Evolutionary conservation across 2,113 vertebrate species (phyloP).

Genomic region (Leucoraja erinaceus): DNA sequence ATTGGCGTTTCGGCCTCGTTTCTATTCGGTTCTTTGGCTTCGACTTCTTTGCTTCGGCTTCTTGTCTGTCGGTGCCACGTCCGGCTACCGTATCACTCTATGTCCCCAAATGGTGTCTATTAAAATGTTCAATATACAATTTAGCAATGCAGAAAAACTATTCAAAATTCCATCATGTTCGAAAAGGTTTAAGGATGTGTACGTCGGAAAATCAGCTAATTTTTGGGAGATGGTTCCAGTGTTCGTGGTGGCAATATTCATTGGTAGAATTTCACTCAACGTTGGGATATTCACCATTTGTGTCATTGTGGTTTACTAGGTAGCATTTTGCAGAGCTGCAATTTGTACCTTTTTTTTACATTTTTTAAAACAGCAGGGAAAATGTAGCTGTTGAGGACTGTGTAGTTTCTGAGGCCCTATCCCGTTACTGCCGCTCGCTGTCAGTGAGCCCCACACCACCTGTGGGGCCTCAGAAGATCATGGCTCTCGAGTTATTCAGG

Average conservation of each 20-base stretch:
- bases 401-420: not conserved
- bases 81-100: no score
- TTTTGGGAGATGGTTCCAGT: not conserved
- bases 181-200: not conserved
- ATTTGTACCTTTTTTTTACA: not conserved
- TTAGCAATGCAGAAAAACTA: not conserved
- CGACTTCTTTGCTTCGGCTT: no score
- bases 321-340: not conserved
- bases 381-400: no score
- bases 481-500: conserved; percentile 13
- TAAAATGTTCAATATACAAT: not conserved
- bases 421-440: not conserved
- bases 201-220: not conserved
- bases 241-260: not conserved
- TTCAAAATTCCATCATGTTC: not conserved
- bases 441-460: not conserved
- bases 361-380: not conserved
- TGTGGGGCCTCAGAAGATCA: conserved; percentile 33
- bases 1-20: no score
- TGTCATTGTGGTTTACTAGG: not conserved
- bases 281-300: not conserved
- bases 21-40: no score
- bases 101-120: no score
- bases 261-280: not conserved
- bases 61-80: no score